Percentiles rank a stretch among this genome's conserved stretches.
Conservation (phyloP, 1,140 invertebrate species). For the Drosophila triauraria region DNA sequence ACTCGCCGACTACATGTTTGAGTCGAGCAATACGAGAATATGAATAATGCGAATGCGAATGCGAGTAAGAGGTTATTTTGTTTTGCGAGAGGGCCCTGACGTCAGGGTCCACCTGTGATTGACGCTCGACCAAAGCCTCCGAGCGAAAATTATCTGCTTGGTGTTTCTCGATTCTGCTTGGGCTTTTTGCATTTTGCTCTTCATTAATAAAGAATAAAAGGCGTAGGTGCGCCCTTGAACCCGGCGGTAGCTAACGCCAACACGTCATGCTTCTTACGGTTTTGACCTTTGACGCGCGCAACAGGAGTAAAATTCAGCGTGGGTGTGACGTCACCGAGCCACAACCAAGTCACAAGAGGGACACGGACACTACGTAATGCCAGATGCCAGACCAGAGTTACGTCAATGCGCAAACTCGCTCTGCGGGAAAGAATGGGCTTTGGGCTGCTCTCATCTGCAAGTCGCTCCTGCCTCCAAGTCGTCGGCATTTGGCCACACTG, state of each 20-base stretch:
- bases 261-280: slow-evolving; percentile 46
- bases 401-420: slow-evolving; percentile 64
- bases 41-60: slow-evolving; percentile 25
- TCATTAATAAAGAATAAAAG: slow-evolving; percentile 48
- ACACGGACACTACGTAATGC: slow-evolving; percentile 52
- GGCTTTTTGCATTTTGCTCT: slow-evolving; percentile 15
- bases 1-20: slow-evolving; percentile 43
- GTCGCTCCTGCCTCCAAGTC: slow-evolving; percentile 11
- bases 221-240: slow-evolving; percentile 63
- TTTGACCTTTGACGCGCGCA: slow-evolving; percentile 67
- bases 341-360: not conserved
- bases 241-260: slow-evolving; percentile 50
- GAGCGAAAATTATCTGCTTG: slow-evolving; percentile 7
- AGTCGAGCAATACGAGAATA: slow-evolving; percentile 19
- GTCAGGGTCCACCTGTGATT: slow-evolving; percentile 73
- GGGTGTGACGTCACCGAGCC: slow-evolving; percentile 64
- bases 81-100: slow-evolving; percentile 42
- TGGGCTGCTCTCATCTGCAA: slow-evolving; percentile 6
- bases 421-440: slow-evolving; percentile 5
- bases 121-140: slow-evolving; percentile 53
- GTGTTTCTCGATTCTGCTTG: slow-evolving; percentile 11
- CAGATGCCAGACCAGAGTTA: slow-evolving; percentile 41
- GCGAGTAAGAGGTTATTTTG: slow-evolving; percentile 18
- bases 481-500: slow-evolving; percentile 19
- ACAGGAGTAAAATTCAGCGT: slow-evolving; percentile 56